These are phyloP conservation scores for Gambusia yucatana DNA, from an alignment of 2,797 vertebrate species.

Conservation along the genomic window DNA sequence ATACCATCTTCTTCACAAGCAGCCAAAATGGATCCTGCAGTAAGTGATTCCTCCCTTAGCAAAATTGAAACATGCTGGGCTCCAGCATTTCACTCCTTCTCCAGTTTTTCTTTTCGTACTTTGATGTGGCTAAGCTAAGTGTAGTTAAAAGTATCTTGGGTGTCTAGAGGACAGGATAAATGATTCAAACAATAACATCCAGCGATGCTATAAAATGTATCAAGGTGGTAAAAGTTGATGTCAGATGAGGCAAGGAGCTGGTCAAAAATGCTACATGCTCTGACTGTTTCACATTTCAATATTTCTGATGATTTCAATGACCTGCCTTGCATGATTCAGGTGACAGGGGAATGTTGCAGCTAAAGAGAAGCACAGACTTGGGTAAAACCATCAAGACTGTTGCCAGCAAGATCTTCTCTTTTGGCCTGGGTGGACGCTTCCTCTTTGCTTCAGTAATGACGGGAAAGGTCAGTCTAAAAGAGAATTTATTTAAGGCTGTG, in stretches of 20 bases:
- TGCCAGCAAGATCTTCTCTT: conserved; percentile 89
- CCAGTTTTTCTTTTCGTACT: background rate
- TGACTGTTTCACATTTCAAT: background rate
- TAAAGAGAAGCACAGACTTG: conserved; percentile 87
- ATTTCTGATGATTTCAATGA: background rate
- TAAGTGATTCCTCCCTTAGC: conserved; percentile 78
- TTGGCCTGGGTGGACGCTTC: conserved; percentile 91
- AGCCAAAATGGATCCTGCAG: conserved; percentile 90
- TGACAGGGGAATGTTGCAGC: conserved; percentile 87
- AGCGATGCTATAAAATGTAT: background rate
- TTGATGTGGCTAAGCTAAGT: conserved; percentile 4
- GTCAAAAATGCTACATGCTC: background rate
- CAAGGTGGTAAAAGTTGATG: background rate
- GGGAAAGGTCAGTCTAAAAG: conserved; percentile 80
- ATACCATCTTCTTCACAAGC: conserved; percentile 88
- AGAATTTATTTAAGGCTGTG: background rate
- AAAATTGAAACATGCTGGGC: conserved; percentile 4
- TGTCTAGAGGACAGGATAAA: background rate
- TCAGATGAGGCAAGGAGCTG: background rate
- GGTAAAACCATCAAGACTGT: conserved; percentile 86
- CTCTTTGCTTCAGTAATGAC: conserved; percentile 95
- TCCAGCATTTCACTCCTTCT: background rate
- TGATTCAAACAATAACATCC: background rate
- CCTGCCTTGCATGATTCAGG: conserved; percentile 59
- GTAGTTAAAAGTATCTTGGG: background rate